Conservation (phyloP, 30 jellyfish, hydroid and myxozoan genomes). For the Turritopsis dohrnii region DNA sequence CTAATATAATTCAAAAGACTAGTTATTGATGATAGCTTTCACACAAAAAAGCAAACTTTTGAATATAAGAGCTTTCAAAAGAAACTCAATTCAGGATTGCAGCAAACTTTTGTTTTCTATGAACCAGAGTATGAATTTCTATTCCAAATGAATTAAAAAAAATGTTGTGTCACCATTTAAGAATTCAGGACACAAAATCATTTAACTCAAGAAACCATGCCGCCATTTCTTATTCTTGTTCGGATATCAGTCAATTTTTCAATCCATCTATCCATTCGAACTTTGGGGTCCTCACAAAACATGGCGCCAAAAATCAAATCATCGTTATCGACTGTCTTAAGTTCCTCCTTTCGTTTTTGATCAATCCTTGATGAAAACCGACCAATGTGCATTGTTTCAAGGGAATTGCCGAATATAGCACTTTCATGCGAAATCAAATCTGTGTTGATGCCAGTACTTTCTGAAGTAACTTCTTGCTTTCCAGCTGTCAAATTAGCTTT, state of each 20-base stretch:
- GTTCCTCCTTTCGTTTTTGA: conserved; percentile 14
- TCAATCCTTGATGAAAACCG: conserved; percentile 17
- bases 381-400: conserved; percentile 32
- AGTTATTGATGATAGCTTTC: too few relatives aligned
- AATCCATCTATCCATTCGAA: conserved; percentile 34
- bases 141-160: too few relatives aligned
- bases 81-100: too few relatives aligned
- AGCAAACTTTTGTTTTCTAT: too few relatives aligned
- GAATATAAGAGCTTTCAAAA: too few relatives aligned
- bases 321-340: conserved; percentile 22
- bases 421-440: conserved; percentile 26
- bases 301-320: conserved; percentile 37
- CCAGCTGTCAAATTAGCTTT: background rate
- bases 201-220: background rate
- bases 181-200: background rate
- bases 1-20: too few relatives aligned
- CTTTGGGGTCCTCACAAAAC: conserved; percentile 34
- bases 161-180: too few relatives aligned
- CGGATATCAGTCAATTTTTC: conserved; percentile 15
- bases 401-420: conserved; percentile 34
- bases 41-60: too few relatives aligned
- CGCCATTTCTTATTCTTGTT: background rate
- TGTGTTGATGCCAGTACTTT: background rate
- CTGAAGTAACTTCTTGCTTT: background rate
- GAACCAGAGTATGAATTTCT: too few relatives aligned